Conservation (phyloP, 2,888 invertebrate species). For the Amitus sp. region DNA sequence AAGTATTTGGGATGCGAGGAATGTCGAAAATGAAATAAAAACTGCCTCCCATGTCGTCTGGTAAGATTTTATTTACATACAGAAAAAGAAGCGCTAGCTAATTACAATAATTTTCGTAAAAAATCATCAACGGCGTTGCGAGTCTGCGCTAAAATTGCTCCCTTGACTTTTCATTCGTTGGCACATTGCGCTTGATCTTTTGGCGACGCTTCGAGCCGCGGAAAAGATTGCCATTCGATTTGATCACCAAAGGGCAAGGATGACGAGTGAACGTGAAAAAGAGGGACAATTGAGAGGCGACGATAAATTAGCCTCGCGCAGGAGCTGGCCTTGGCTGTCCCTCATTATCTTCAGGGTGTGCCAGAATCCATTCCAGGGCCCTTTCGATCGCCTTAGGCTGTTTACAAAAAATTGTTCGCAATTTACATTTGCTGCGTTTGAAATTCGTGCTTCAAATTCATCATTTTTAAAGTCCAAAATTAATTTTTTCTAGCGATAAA, state of each 20-base stretch:
- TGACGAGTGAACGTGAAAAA: slow-evolving; percentile 11
- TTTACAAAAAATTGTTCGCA: no score
- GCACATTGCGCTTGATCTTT: no score
- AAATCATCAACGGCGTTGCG: slow-evolving; percentile 27
- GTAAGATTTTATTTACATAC: slow-evolving; percentile 38
- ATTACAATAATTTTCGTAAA: slow-evolving; percentile 21
- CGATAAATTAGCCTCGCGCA: slow-evolving; percentile 35
- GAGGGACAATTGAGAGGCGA: slow-evolving; percentile 29
- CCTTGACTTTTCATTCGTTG: no score
- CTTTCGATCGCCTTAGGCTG: slow-evolving; percentile 64
- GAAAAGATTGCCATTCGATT: background rate
- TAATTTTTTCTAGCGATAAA: no score
- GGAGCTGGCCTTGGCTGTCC: slow-evolving; percentile 37
- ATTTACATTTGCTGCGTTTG: no score
- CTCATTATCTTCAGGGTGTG: slow-evolving; percentile 64
- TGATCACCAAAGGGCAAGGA: background rate
- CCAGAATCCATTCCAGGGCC: slow-evolving; percentile 65
- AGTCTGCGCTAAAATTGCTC: slow-evolving; percentile 28
- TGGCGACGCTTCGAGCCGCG: slow-evolving; percentile 10
- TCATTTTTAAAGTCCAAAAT: no score
- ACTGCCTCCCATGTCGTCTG: no score
- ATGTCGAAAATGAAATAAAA: background rate
- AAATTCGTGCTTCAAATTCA: no score
- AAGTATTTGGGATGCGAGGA: no score
- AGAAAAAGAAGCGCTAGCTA: slow-evolving; percentile 33